Percentiles rank a stretch among this genome's conserved stretches.
These are phyloP conservation scores for Athalia rosae DNA, from an alignment of 2,888 invertebrate species.

Conservation along the genomic window DNA sequence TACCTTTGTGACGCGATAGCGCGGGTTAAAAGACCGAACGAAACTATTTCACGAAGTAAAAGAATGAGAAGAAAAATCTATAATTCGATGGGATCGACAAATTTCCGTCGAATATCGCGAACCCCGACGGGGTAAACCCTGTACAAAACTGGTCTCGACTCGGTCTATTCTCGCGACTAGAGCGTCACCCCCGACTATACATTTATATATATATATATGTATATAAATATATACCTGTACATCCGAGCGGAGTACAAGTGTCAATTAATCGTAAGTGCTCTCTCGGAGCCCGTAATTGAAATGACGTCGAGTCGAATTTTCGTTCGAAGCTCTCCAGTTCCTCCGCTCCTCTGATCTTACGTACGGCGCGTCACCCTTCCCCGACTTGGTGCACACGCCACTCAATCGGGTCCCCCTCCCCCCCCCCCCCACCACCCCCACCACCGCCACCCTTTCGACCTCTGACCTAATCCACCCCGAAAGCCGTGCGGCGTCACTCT, in stretches of 20 bases:
- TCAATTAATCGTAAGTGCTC: slow-evolving; percentile 40
- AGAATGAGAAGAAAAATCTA: too few relatives aligned
- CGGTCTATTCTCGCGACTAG: too few relatives aligned
- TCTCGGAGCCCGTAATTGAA: slow-evolving; percentile 21
- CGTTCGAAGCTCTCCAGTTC: slow-evolving; percentile 24
- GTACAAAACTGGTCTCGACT: too few relatives aligned
- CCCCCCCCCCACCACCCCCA: slow-evolving; percentile 10
- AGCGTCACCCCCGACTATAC: too few relatives aligned
- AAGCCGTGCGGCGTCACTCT: slow-evolving; percentile 16
- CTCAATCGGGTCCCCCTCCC: neutral
- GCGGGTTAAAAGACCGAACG: too few relatives aligned
- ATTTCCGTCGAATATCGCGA: too few relatives aligned
- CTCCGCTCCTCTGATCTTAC: neutral
- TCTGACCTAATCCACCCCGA: slow-evolving; percentile 23
- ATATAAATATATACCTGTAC: too few relatives aligned
- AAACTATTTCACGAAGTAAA: too few relatives aligned
- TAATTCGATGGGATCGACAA: too few relatives aligned
- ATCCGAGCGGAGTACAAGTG: neutral
- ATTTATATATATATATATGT: too few relatives aligned
- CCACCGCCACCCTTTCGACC: slow-evolving; percentile 14
- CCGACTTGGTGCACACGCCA: neutral
- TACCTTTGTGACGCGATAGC: too few relatives aligned
- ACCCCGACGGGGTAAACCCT: too few relatives aligned
- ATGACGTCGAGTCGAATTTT: slow-evolving; percentile 37
- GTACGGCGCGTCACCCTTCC: neutral